Conservation (phyloP, 64 coral and sea anemone genomes). For the Pocillopora damicornis region DNA sequence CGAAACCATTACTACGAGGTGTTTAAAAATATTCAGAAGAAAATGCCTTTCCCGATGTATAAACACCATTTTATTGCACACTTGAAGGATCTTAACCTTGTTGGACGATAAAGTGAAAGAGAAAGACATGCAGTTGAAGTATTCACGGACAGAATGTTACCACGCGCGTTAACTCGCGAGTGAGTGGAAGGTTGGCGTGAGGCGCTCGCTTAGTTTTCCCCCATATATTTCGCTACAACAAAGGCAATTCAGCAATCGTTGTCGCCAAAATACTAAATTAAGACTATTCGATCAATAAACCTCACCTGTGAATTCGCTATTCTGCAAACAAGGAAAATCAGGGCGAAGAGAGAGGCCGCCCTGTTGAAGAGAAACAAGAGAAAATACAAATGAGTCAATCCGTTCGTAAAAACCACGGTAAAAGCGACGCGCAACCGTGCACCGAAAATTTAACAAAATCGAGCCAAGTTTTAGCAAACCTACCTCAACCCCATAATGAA, state of each 20-base stretch:
- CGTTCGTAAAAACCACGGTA: not conserved
- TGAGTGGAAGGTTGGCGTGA: not conserved
- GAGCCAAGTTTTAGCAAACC: not conserved
- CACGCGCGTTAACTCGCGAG: not conserved
- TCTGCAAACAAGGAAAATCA: conserved; percentile 18
- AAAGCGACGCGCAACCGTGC: not conserved
- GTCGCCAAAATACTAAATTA: not conserved
- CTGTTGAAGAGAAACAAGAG: conserved; percentile 11
- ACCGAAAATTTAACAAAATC: not conserved
- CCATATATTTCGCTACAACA: not conserved
- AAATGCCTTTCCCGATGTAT: no score
- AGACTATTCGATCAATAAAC: not conserved
- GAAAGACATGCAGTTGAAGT: no score
- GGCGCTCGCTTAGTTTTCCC: not conserved
- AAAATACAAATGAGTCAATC: not conserved
- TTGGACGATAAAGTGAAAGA: no score
- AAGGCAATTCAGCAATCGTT: not conserved
- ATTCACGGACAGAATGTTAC: not conserved
- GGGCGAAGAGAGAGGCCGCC: conserved; percentile 44
- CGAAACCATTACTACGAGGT: no score
- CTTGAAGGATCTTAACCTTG: no score
- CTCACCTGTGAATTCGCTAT: conserved; percentile 43
- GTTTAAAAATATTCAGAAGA: no score
- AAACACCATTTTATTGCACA: no score
- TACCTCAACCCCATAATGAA: conserved; percentile 26